Evolutionary conservation across 2,113 vertebrate genomes (phyloP).

Genomic region (Upupa epops): DNA sequence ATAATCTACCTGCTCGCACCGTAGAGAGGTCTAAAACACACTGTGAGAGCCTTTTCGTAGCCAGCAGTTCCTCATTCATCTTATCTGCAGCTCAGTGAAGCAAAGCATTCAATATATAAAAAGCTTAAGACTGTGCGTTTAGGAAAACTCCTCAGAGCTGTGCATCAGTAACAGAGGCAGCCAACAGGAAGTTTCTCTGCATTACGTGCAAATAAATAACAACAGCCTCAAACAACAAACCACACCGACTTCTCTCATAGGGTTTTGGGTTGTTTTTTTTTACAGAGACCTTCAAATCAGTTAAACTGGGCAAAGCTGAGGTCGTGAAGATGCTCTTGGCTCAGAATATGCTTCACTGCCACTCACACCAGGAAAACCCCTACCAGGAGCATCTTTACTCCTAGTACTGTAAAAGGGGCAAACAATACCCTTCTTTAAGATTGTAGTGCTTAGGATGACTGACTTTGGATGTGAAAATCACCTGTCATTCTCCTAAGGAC

Average conservation of each 20-base stretch:
- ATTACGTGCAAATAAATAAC: not conserved
- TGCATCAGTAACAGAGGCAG: not conserved
- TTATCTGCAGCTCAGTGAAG: slow-evolving; percentile 33
- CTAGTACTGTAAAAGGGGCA: not conserved
- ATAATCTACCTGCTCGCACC: no score
- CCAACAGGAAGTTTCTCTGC: not conserved
- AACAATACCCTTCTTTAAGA: not conserved
- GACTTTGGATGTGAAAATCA: not conserved
- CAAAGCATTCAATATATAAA: slow-evolving; percentile 1
- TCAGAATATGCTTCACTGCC: not conserved
- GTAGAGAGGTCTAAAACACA: slow-evolving; percentile 6
- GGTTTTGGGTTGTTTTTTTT: not conserved
- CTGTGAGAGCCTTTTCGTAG: slow-evolving; percentile 4
- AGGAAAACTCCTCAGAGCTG: not conserved
- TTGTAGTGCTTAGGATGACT: not conserved
- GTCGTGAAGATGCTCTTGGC: not conserved
- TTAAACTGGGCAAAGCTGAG: not conserved
- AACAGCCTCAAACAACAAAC: not conserved
- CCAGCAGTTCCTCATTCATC: slow-evolving; percentile 44
- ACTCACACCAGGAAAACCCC: not conserved
- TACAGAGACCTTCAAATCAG: not conserved
- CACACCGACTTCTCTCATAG: not conserved
- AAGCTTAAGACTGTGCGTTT: not conserved
- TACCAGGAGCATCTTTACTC: not conserved
- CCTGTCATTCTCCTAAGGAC: not conserved